Conservation (phyloP, 2,888 invertebrate species). For the Agonum fuliginosum region DNA sequence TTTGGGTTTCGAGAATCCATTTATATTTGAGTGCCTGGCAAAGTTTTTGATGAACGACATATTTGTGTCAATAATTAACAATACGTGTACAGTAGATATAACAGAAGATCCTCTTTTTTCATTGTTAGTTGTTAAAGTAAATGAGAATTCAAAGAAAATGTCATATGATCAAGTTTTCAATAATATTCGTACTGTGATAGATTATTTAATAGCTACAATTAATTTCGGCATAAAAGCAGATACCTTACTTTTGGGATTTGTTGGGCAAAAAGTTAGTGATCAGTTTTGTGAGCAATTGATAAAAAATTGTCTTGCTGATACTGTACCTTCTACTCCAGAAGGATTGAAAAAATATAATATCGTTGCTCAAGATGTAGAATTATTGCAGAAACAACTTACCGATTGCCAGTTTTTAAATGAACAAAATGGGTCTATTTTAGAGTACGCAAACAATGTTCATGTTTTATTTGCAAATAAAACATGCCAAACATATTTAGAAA, state of each 20-base stretch:
- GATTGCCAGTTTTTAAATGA: constrained; percentile 77
- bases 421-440: constrained; percentile 77
- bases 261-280: constrained; percentile 76
- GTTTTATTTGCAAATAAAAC: constrained; percentile 85
- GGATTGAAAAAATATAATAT: constrained; percentile 80
- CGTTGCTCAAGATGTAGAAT: constrained; percentile 79
- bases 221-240: constrained; percentile 73
- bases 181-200: constrained; percentile 76
- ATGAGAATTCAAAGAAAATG: constrained; percentile 71
- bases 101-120: constrained; percentile 70
- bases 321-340: constrained; percentile 84
- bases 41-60: constrained; percentile 77
- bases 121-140: constrained; percentile 70
- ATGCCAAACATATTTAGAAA: constrained; percentile 81
- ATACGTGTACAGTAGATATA: constrained; percentile 72
- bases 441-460: constrained; percentile 85
- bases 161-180: constrained; percentile 76
- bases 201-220: constrained; percentile 77
- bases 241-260: constrained; percentile 74
- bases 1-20: constrained; percentile 67
- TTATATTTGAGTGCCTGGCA: constrained; percentile 75
- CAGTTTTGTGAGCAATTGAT: constrained; percentile 81
- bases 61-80: constrained; percentile 76
- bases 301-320: constrained; percentile 83
- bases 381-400: constrained; percentile 80